Evolutionary conservation across 2,113 vertebrate genomes (phyloP).

Genomic region (Sclerurus mexicanus): DNA sequence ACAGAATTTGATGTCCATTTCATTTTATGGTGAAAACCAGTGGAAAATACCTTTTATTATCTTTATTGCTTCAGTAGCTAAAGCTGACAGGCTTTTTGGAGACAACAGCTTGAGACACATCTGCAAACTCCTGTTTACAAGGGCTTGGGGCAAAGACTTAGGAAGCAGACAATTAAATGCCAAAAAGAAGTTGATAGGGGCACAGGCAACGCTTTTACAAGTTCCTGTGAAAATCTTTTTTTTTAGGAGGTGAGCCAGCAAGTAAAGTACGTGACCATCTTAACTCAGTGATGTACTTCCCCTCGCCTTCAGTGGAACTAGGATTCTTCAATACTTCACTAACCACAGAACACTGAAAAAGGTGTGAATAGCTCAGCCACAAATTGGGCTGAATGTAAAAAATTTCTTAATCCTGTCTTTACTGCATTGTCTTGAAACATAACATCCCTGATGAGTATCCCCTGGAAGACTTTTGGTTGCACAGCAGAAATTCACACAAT

Average conservation of each 20-base stretch:
- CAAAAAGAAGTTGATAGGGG: not conserved
- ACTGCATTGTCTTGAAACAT: not conserved
- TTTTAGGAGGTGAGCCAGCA: not conserved
- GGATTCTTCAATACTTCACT: not conserved
- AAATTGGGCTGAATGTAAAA: not conserved
- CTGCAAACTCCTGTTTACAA: not conserved
- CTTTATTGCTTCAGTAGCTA: not conserved
- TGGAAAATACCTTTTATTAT: not conserved
- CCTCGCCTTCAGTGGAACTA: not conserved
- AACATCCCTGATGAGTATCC: not conserved
- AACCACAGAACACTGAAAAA: not conserved
- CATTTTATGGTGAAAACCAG: not conserved
- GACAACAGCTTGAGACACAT: not conserved
- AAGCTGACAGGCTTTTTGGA: not conserved
- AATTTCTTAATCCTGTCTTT: not conserved
- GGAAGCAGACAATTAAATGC: not conserved
- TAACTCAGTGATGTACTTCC: not conserved
- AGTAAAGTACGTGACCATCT: not conserved
- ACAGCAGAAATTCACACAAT: not conserved
- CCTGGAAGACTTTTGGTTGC: not conserved
- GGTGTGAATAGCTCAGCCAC: not conserved
- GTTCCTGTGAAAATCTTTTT: not conserved
- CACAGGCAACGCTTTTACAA: not conserved
- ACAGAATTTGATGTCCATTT: not conserved
- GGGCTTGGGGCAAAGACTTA: not conserved